Base-by-base conservation (phyloP, 2,888 invertebrate genomes). In the Diarsia brunnea region DNA sequence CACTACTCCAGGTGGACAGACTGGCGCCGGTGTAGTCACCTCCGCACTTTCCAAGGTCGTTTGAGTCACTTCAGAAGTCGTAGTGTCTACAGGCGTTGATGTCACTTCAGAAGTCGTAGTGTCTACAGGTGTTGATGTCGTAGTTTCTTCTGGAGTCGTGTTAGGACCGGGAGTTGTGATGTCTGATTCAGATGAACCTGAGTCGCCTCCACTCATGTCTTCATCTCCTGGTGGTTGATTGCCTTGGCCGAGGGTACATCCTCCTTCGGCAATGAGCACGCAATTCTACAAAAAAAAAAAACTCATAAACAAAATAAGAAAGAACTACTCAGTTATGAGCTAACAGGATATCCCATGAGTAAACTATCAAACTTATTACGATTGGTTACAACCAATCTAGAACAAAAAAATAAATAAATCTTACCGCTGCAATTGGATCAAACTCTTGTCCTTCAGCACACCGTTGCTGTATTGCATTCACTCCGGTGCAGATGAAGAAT, bases 1-100 rank as follows among this genome's bases (percentile, higher is more conserved):
- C 2, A 88, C 85, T 1, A 79, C 74, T 7, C 87, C 90, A 4
- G 86, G 70, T 8, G 87, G 83, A 61, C 91, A 91, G 10, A 90
- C 14, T 2, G 83, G 53, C 0, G 66, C 63, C 16, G 55, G 68
- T 3, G 70, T 69, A 38, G 24, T 67, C 66, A 47, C 19, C 16
- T 69, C 38, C 5, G 3, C 31, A 45, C 4, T 31, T 61, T 65
- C 80, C 10, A 11, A 53, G 19, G 53, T 53, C 11, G 53, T n/a
- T 24, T n/a, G 53, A 45, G 43, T 10, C 3, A 24, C 16, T 73
- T 69, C 76, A 4, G 21, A 11, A 49, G 19, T 87, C 12, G 65
- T 65, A 11, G 27, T 47, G 27, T 5, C 27, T 27, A 38, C 38
- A 8, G 38, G 38, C 8, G 38, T 38, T 38, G 38, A 38, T 27